A percentile compares a stretch with the other conserved stretches of the same genome.
These are phyloP conservation scores for Amblyopsis hoosieri DNA, from an alignment of 2,797 vertebrate species.

Conservation along the genomic window DNA sequence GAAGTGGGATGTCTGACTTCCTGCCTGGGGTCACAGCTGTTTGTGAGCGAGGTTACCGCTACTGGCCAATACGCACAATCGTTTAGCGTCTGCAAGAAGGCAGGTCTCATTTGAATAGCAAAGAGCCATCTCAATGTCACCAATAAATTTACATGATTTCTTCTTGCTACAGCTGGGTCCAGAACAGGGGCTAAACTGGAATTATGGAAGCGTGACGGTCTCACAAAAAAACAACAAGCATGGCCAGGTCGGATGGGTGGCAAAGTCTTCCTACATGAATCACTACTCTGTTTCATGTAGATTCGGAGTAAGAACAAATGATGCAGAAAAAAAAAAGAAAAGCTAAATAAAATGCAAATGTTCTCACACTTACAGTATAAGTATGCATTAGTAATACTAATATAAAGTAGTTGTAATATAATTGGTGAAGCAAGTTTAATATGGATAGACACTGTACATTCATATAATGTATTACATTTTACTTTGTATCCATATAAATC, in stretches of 20 bases:
- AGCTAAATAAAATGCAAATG: too few relatives aligned
- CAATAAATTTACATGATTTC: constrained; percentile 86
- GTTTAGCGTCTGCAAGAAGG: constrained; percentile 77
- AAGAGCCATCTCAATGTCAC: constrained; percentile 85
- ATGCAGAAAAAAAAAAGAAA: too few relatives aligned
- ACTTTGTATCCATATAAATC: too few relatives aligned
- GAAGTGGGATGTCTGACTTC: constrained; percentile 86
- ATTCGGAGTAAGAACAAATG: too few relatives aligned
- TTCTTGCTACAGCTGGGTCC: constrained; percentile 73
- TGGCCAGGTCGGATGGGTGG: constrained; percentile 47
- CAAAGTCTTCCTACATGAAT: constrained; percentile 41
- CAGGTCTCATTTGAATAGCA: constrained; percentile 84
- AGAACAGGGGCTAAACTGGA: constrained; percentile 71
- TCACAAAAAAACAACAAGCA: constrained; percentile 66
- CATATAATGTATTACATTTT: too few relatives aligned
- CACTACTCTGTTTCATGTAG: too few relatives aligned
- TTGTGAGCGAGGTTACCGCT: constrained; percentile 78
- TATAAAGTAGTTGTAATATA: too few relatives aligned
- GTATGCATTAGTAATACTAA: too few relatives aligned
- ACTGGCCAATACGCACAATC: constrained; percentile 72
- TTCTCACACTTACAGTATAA: too few relatives aligned
- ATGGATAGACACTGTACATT: too few relatives aligned
- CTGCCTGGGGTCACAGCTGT: constrained; percentile 91
- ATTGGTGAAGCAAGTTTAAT: too few relatives aligned
- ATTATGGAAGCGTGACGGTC: constrained; percentile 75